Base-by-base conservation (phyloP, 2,888 invertebrate genomes). In the Diarsia dahlii region DNA sequence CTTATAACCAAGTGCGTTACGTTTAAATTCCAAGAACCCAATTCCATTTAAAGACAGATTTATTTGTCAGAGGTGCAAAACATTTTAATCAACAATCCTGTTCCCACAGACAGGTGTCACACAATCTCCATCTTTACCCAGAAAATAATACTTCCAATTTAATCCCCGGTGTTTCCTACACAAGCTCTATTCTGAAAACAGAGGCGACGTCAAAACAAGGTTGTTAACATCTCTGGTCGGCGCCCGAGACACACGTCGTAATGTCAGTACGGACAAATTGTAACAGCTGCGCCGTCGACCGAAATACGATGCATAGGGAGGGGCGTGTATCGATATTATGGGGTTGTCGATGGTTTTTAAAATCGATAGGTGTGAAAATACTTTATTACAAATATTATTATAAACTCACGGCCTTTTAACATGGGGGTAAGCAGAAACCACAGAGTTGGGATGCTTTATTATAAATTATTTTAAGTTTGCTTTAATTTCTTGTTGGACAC, bases 171-270 rank as follows among this genome's bases (percentile, higher is more conserved):
- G 45, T 84, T 72, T 72, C 66, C 45, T 71, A 60, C 73, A 84
- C 73, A 74, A 78, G 60, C 78, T 78, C 89, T 91, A 90, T 93
- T 94, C 92, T 84, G 91, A 90, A 94, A 94, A 94, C 94, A 93
- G 92, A 90, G 90, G 87, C 87, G 75, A 93, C 90, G 95, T 96
- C 96, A 96, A 94, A 96, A 96, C 95, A 95, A 92, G 91, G 95
- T 94, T 95, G 96, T 96, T 95, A 96, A 96, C 95, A 95, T 91
- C 89, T 78, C 89, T 88, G 83, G 84, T 84, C 89, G 89, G 90
- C 89, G 89, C 89, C 87, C 88, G 84, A 88, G 88, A 91, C 92
- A 90, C 86, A 87, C 89, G 91, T 91, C 91, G 89, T 89, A 89
- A 85, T 90, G 92, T 91, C 92, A 91, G 86, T 84, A 87, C 86